These are phyloP conservation scores for Melinaea marsaeus DNA, from an alignment of 2,888 invertebrate species.

Conservation along the genomic window DNA sequence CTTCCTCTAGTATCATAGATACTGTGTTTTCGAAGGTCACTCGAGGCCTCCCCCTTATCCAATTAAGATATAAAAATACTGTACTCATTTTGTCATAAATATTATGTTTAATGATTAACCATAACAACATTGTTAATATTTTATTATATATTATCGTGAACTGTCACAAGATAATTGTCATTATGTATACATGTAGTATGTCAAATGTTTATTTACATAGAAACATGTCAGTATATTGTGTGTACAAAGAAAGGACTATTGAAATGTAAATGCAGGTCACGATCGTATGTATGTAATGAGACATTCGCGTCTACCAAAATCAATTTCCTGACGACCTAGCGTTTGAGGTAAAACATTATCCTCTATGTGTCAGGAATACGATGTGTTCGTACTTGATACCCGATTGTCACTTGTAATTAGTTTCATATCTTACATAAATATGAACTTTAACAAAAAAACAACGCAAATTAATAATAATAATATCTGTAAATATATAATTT, in stretches of 20 bases:
- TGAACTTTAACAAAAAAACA: constrained; percentile 2
- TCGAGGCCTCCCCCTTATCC: too few relatives aligned
- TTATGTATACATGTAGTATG: too few relatives aligned
- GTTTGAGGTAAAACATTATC: constrained; percentile 35
- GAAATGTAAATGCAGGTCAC: constrained; percentile 36
- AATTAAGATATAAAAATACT: too few relatives aligned
- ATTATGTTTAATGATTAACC: background rate
- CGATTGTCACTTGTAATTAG: background rate
- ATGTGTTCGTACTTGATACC: constrained; percentile 5
- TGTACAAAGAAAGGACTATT: constrained; percentile 33
- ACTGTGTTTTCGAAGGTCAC: too few relatives aligned
- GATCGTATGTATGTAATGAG: constrained; percentile 34
- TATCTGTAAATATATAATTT: background rate
- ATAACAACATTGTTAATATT: too few relatives aligned
- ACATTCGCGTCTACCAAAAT: constrained; percentile 40
- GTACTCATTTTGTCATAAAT: background rate
- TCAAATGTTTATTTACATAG: too few relatives aligned
- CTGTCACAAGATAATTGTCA: constrained; percentile 24
- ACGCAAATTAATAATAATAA: background rate
- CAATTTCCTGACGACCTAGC: constrained; percentile 49
- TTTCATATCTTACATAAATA: constrained; percentile 2
- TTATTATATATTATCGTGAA: constrained; percentile 2
- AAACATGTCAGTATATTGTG: too few relatives aligned
- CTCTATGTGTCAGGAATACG: constrained; percentile 26
- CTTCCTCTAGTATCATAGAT: too few relatives aligned